These are phyloP conservation scores for Capra hircus DNA, from an alignment of 2,113 vertebrate genomes.

Conservation along the genomic window DNA sequence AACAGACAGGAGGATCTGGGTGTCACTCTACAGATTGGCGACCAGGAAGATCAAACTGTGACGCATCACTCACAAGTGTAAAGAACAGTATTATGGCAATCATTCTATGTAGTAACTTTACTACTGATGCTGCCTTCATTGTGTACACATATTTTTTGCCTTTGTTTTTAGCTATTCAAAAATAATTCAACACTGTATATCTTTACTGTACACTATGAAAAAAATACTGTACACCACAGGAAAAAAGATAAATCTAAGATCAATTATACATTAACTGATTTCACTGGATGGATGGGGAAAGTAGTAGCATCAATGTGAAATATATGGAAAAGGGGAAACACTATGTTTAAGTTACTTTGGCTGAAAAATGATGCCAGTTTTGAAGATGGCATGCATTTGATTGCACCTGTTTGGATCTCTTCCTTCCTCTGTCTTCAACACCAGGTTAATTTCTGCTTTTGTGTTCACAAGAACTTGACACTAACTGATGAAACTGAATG, in stretches of 20 bases:
- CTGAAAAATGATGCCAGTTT: not conserved
- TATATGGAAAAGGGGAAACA: not conserved
- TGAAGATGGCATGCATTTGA: not conserved
- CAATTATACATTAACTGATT: not conserved
- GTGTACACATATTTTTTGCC: not conserved
- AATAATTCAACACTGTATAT: not conserved
- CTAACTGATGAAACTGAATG: not conserved
- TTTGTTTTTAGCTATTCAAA: conserved; percentile 28
- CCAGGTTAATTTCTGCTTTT: not conserved
- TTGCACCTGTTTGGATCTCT: not conserved
- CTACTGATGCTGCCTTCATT: not conserved
- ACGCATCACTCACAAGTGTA: not conserved
- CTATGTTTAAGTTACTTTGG: not conserved
- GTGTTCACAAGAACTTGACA: not conserved
- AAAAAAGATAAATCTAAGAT: not conserved
- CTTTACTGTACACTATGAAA: not conserved
- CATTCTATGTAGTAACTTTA: not conserved
- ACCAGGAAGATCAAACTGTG: not conserved
- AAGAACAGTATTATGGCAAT: not conserved
- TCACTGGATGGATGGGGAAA: not conserved
- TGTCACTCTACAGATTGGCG: not conserved
- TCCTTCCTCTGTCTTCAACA: not conserved
- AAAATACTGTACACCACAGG: not conserved
- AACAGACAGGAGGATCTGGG: not conserved
- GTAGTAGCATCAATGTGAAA: not conserved